Conservation (phyloP, 2,113 vertebrate species). For the Erinaceus europaeus region DNA sequence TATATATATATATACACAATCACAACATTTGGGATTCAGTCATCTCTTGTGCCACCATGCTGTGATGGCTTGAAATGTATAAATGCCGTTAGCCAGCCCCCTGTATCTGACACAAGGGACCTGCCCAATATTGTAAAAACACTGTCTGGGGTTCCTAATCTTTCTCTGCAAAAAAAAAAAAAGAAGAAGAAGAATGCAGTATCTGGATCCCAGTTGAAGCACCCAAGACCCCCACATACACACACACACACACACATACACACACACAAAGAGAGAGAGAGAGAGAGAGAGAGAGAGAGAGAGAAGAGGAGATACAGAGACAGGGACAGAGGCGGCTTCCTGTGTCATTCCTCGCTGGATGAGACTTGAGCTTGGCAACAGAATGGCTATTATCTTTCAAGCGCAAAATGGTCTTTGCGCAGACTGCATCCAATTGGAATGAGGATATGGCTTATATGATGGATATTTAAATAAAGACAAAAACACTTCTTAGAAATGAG, state of each 20-base stretch:
- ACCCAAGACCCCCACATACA: background rate
- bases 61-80: constrained; percentile 40
- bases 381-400: background rate
- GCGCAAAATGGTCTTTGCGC: background rate
- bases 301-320: background rate
- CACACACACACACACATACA: too few species aligned
- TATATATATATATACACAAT: constrained; percentile 17
- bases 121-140: background rate
- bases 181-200: constrained; percentile 52
- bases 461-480: background rate
- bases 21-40: constrained; percentile 43
- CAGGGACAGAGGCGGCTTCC: background rate
- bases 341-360: background rate
- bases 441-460: background rate
- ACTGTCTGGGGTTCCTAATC: background rate
- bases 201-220: constrained; percentile 28
- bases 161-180: too few species aligned
- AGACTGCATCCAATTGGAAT: background rate
- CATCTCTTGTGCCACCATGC: background rate
- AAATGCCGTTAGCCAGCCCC: background rate
- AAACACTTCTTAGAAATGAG: background rate
- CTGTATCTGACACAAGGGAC: constrained; percentile 3
- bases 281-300: too few species aligned
- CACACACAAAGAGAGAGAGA: too few species aligned
- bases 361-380: background rate